phyloP scores from a whole-genome alignment of 1,140 invertebrate genomes.

The Eriocheir sinensis region DNA sequence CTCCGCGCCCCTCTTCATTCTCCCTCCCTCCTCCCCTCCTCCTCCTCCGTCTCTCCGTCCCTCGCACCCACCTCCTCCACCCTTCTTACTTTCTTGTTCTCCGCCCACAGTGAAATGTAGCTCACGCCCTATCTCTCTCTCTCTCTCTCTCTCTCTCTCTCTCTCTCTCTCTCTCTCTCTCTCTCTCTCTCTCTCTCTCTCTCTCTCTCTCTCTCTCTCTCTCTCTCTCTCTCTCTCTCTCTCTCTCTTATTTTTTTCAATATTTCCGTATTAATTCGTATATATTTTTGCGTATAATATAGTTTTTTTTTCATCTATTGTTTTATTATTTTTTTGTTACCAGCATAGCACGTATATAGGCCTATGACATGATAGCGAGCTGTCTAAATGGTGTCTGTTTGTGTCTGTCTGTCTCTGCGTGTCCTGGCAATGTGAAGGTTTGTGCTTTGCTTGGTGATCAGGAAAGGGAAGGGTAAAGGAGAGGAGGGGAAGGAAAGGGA shows the following conservation, averaged over 20 bases:
- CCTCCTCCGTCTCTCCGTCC: neutral
- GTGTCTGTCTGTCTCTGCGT: neutral
- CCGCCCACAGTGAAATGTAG: neutral
- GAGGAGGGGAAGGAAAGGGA: neutral
- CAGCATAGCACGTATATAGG: too few species aligned
- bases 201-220: neutral
- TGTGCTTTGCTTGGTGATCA: neutral
- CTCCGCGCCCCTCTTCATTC: neutral
- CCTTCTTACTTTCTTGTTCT: neutral
- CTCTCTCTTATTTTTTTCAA: neutral
- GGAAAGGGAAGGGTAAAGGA: neutral
- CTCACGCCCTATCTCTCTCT: neutral
- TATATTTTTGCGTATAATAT: neutral
- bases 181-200: slow-evolving; percentile 31
- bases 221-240: neutral
- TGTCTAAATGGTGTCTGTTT: too few species aligned
- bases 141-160: neutral
- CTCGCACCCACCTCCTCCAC: neutral
- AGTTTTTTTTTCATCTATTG: too few species aligned
- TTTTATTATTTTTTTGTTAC: too few species aligned
- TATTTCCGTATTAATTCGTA: neutral
- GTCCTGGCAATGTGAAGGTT: neutral
- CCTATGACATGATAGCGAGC: too few species aligned
- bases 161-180: neutral
- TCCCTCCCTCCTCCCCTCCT: neutral